Base-by-base conservation (phyloP, 1,140 invertebrate species). In the Pogonomyrmex barbatus region DNA sequence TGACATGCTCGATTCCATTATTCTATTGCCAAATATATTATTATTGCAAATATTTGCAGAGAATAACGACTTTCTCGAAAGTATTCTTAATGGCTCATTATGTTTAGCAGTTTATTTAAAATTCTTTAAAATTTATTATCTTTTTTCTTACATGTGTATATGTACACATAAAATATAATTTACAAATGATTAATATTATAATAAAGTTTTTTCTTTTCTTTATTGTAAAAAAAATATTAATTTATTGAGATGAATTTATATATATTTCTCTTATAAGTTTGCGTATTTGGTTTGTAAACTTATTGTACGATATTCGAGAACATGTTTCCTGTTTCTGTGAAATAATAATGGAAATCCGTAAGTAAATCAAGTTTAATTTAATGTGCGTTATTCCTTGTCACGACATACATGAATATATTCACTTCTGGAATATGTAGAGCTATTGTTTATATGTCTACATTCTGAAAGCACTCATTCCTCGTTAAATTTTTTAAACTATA, bases 361-460 rank as follows among this genome's bases (percentile, higher is more conserved):
- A 79, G 50, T 56, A 81, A 81, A 47, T 58, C 39, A 56, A 14
- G 24, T 56, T 81, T 42, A 81, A 81, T 81, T 45, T 17, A 81
- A 81, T 45, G 8, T 50, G 24, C 14, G 4, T 56, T 54, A 70
- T 70, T 56, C 58, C 65, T 81, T 81, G 39, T 5, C 4, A 50
- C 4, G 47, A 17, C 14, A 12, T 58, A 42, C 45, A 54, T 58
- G 50, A 81, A 81, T 33, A 63, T 33, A 70, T 81, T 81, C 39
- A 70, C 50, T 81, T 70, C 1, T 56, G 14, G 12, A 33, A 65
- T 54, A 42, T 12, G 12, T 30, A 42, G 30, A 63, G n/a, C 39
- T n/a, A 45, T 70, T 78, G 33, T 65, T 78, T 81, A 10, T 68
- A 54, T 2, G 24, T 56, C 5, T 30, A 36, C 14, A 70, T 42